Evolutionary conservation across 2,888 invertebrate species (phyloP), one percentile per base, ranked within the genome.

Genomic region (Bellardia pandia): DNA sequence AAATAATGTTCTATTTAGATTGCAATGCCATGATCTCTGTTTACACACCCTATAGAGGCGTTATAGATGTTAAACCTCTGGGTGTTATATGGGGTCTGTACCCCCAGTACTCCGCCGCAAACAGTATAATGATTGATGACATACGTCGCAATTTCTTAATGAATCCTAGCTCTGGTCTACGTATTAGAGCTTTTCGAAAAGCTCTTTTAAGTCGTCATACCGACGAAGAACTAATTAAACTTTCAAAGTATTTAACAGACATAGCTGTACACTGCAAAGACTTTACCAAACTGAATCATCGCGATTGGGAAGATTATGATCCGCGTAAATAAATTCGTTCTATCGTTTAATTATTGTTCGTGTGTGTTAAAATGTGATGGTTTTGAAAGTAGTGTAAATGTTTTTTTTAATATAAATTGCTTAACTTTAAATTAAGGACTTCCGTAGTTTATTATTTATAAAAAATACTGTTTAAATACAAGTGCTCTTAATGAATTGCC

Each of bases 101-200:
- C 92, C 95, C 96, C 1, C 97, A 98, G 92, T 99, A 97, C 94
- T 96, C 95, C 69, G 94, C 96, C 0, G 97, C 97, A 92, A 99
- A 99, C 93, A 99, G 99, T 0, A 98, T 99, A 88, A 99, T 99
- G 99, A 98, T 99, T 91, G 99, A 99, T 92, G 99, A 99, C 91
- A 97, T 99, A 56, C 95, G 98, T 78, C 95, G 98, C 90, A 99
- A 99, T 94, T 99, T 99, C 91, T 95, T 99, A 56, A 99, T 99
- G 99, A 99, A 99, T 93, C 99, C 99, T 0, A 97, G 97, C 90
- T 98, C 97, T 85, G 99, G 99, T 0, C 94, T 99, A 0, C 96
- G 96, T 93, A 99, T 99, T 90, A 95, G 96, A 91, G 97, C 99
- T 0, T 99, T 98, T 93, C 95, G 97, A 6, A 97, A 98, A 91